Base-by-base conservation (phyloP, 2,797 vertebrate species). In the Jordanella pulchra region DNA sequence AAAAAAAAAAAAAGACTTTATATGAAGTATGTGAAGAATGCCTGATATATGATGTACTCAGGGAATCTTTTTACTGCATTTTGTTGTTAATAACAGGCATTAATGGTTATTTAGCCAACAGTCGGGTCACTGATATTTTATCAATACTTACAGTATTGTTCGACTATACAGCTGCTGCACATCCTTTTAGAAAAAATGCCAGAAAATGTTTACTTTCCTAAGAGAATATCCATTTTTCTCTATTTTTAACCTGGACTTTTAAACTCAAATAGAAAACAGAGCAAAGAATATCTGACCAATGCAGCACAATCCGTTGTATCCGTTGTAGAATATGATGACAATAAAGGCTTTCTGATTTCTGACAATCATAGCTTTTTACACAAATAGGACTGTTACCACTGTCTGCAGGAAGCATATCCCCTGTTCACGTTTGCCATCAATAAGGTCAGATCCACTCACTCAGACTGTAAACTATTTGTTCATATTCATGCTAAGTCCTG, bases 1-100 rank as follows among this genome's bases (percentile, higher is more conserved):
- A 11, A 7, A 56, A 76, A 75, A 74, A 76, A 77, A 79, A 58
- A 35, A 56, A 78, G 65, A 76, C 80, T 87, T 87, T 82, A 74
- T 79, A 76, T 35, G 58, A 76, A 80, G 51, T 70, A 75, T 78
- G 73, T 80, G 76, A 71, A 76, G 75, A 75, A 72, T 58, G 66
- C 79, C 73, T 32, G 73, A 85, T 82, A 81, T 79, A 76, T 75
- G 75, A 81, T 83, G 81, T 77, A 80, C 71, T 82, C 69, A 70
- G 78, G 55, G 72, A 80, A 65, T 75, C 78, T 70, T 79, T 76
- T 54, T 65, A 83, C 81, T 67, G 67, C 44, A 67, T 44, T 45
- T 65, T 55, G 81, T 54, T 61, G 47, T 75, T 69, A 53, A 25
- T 53, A 72, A 63, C 72, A 79, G 67, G 27, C 68, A 66, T 72